Base-by-base conservation (phyloP, 2,888 invertebrate species). In the Clitarchus hookeri region DNA sequence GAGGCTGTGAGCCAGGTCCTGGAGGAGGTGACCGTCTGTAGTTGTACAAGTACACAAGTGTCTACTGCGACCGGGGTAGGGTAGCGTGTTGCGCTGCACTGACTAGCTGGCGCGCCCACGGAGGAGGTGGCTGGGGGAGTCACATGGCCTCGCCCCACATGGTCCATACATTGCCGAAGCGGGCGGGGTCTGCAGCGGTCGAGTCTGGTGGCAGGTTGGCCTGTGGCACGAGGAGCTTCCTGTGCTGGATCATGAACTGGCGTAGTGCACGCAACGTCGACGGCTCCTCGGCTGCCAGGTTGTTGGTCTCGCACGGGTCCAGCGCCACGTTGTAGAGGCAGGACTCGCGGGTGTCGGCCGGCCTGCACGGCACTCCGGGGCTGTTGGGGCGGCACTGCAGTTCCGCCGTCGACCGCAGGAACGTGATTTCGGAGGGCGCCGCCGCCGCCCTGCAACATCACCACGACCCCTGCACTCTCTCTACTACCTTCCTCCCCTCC, bases 241-340 rank as follows among this genome's bases (percentile, higher is more conserved):
- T 90, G 90, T 93, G 94, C 85, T 92, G 91, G 77, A 92, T 91
- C 87, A 94, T 90, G n/a, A 92, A 90, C 44, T 92, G 90, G 89
- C 93, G 92, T 90, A 93, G 91, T 86, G 92, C 89, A 44, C 92
- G 90, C n/a, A 90, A 93, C 19, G 95, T 93, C 88, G 93, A 93
- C 9, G 91, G 90, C 89, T 91, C 91, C 26, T 90, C 89, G 65
- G 89, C 90, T 9, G 91, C 92, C 44, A 94, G 90, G 89, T 97
- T 96, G 89, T 94, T 94, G 85, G 94, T 94, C 91, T 97, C 97
- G 89, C 96, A 95, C 0, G 97, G 97, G 91, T 97, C 97, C 85
- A 93, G 93, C 0, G 94, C 93, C 82, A 97, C 94, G 90, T 97
- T 95, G 91, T 94, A 97, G 23, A 96, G 92, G 89, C 96, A 96